These are phyloP conservation scores for Microcebus murinus DNA, from an alignment of 2,113 vertebrate genomes.

Conservation along the genomic window DNA sequence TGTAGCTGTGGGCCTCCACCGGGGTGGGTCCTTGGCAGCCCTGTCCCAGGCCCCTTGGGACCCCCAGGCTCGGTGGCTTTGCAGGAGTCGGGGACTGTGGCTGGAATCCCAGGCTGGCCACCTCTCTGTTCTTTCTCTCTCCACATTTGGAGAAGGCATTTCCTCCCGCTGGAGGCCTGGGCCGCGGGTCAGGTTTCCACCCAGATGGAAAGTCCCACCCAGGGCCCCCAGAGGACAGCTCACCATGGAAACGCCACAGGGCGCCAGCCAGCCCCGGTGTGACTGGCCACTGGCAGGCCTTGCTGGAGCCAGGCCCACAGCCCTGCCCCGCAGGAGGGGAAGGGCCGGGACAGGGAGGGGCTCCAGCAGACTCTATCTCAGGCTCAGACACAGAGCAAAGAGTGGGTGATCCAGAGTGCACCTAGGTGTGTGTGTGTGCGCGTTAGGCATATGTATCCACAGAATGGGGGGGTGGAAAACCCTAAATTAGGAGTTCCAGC, in stretches of 20 bases:
- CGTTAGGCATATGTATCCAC: fast-evolving
- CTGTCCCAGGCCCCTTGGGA: not conserved
- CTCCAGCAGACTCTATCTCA: not conserved
- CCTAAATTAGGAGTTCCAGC: not conserved
- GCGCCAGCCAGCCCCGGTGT: not conserved
- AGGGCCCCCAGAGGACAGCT: slow-evolving; percentile 39
- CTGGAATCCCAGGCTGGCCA: slow-evolving; percentile 23
- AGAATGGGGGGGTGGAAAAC: not conserved
- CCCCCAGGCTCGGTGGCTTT: not conserved
- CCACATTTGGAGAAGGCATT: slow-evolving; percentile 66
- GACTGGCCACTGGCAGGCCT: not conserved
- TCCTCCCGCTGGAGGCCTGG: slow-evolving; percentile 33
- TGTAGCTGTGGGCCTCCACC: not conserved
- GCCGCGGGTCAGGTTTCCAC: slow-evolving; percentile 62
- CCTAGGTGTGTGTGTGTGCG: not conserved
- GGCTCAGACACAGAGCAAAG: not conserved
- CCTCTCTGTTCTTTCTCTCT: not conserved
- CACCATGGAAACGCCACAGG: slow-evolving; percentile 56
- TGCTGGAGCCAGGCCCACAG: not conserved
- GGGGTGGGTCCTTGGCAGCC: not conserved
- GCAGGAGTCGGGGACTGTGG: not conserved
- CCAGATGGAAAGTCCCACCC: slow-evolving; percentile 67
- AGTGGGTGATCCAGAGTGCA: fast-evolving
- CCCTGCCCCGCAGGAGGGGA: not conserved
- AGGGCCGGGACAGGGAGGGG: not conserved